phyloP scores from a whole-genome alignment of 53 echinoderm and acorn worm species.

The Echinometra lucunter region DNA sequence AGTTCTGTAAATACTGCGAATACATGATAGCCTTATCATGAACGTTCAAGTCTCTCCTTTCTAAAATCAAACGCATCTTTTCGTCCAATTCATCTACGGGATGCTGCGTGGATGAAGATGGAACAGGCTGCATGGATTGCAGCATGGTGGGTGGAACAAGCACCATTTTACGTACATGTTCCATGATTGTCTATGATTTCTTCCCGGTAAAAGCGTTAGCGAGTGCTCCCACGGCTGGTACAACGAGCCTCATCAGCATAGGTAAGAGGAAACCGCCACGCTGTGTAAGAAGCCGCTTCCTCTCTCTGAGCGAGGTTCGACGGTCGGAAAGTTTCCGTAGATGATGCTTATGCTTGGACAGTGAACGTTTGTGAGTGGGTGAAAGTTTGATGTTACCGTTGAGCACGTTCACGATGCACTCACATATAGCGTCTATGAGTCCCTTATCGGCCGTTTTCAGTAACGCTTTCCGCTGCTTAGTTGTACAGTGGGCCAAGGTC shows the following conservation, averaged over 20 bases:
- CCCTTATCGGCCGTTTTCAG: slow-evolving; percentile 48
- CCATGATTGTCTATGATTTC: neutral
- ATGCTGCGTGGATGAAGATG: neutral
- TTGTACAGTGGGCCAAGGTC: slow-evolving; percentile 50
- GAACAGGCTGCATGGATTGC: neutral
- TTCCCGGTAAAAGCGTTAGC: neutral
- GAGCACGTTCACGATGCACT: slow-evolving; percentile 71
- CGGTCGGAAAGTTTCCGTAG: slow-evolving; percentile 8
- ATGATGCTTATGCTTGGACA: slow-evolving; percentile 47
- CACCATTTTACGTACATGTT: slow-evolving; percentile 29
- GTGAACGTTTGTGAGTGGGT: slow-evolving; percentile 56
- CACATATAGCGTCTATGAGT: slow-evolving; percentile 68
- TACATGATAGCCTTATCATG: slow-evolving; percentile 13
- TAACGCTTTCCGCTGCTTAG: slow-evolving; percentile 17
- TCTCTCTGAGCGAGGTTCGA: neutral
- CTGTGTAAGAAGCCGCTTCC: neutral
- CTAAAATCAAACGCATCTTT: neutral
- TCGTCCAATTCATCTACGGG: neutral
- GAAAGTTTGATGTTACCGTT: slow-evolving; percentile 68
- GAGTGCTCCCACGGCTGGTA: neutral
- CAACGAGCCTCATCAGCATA: neutral
- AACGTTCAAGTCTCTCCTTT: neutral
- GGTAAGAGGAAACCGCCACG: slow-evolving; percentile 29
- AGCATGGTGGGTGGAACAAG: slow-evolving; percentile 32
- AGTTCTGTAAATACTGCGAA: slow-evolving; percentile 20